Percentiles rank a stretch among this genome's conserved stretches.
Conservation (phyloP, 1,140 invertebrate species). For the Hypothenemus hampei region DNA sequence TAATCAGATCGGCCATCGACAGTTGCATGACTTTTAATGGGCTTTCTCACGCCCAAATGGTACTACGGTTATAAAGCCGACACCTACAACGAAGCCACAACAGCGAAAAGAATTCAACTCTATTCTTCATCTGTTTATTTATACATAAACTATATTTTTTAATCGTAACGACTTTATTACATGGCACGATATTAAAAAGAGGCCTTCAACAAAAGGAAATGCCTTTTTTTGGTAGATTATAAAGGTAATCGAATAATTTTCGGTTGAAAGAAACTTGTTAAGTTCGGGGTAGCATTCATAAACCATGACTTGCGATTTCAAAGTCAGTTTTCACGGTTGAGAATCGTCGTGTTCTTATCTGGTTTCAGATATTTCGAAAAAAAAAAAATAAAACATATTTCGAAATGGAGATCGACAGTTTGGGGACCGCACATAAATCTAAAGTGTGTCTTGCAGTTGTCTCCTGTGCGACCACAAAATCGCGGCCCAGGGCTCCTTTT, state of each 20-base stretch:
- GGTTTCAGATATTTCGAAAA: too few relatives aligned
- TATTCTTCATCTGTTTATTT: background rate
- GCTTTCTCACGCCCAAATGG: constrained; percentile 28
- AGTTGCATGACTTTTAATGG: constrained; percentile 17
- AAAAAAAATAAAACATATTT: too few relatives aligned
- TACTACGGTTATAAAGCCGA: too few relatives aligned
- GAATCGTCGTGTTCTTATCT: too few relatives aligned
- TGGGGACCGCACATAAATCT: constrained; percentile 22
- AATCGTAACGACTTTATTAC: constrained; percentile 3
- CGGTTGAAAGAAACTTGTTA: constrained; percentile 15
- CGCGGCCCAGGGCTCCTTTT: constrained; percentile 17
- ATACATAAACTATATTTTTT: background rate
- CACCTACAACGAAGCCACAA: background rate
- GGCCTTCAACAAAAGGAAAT: constrained; percentile 15
- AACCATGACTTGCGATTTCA: too few relatives aligned
- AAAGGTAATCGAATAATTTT: constrained; percentile 23
- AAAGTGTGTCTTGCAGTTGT: constrained; percentile 20
- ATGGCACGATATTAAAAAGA: background rate
- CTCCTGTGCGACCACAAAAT: constrained; percentile 21
- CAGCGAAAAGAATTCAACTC: too few relatives aligned
- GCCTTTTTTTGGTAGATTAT: constrained; percentile 20
- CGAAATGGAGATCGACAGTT: constrained; percentile 16
- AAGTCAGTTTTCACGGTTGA: too few relatives aligned
- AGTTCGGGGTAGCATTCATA: constrained; percentile 17
- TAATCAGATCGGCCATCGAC: constrained; percentile 17